phyloP scores from a whole-genome alignment of 1,140 invertebrate species.

The Lepidotrigona ventralis region DNA sequence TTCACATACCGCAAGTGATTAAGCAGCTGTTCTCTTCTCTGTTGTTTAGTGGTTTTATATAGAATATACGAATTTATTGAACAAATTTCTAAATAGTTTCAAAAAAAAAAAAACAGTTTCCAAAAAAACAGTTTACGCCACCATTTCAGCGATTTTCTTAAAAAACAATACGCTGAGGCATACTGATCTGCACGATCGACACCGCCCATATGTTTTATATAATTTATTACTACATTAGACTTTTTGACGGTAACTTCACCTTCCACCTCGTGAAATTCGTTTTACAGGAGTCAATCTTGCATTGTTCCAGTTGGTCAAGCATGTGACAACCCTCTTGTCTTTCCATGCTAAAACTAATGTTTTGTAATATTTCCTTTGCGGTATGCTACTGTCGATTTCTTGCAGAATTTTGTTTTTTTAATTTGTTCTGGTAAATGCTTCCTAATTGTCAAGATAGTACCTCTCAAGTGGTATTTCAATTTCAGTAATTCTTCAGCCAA shows the following conservation, averaged over 20 bases:
- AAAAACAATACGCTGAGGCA: not conserved
- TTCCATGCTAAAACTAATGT: not conserved
- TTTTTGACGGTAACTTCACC: not conserved
- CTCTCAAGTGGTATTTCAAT: too few relatives aligned
- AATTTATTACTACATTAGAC: not conserved
- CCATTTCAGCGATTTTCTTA: not conserved
- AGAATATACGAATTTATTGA: not conserved
- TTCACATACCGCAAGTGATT: constrained; percentile 1
- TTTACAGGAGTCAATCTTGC: not conserved
- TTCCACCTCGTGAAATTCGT: not conserved
- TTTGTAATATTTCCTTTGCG: not conserved
- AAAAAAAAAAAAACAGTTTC: too few relatives aligned
- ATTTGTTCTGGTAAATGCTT: constrained; percentile 44
- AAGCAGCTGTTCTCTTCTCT: constrained; percentile 12
- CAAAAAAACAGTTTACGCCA: not conserved
- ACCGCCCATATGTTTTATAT: not conserved
- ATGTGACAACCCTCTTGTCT: not conserved
- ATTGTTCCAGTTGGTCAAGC: not conserved
- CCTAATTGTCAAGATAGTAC: constrained; percentile 49
- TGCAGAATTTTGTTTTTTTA: constrained; percentile 44
- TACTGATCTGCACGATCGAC: not conserved
- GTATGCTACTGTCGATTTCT: not conserved
- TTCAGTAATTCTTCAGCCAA: too few relatives aligned
- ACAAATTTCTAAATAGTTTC: not conserved
- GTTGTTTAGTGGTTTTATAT: not conserved